Evolutionary conservation across 30 jellyfish, hydroid and myxozoan species (phyloP).

Genomic region (Sanderia malayensis): DNA sequence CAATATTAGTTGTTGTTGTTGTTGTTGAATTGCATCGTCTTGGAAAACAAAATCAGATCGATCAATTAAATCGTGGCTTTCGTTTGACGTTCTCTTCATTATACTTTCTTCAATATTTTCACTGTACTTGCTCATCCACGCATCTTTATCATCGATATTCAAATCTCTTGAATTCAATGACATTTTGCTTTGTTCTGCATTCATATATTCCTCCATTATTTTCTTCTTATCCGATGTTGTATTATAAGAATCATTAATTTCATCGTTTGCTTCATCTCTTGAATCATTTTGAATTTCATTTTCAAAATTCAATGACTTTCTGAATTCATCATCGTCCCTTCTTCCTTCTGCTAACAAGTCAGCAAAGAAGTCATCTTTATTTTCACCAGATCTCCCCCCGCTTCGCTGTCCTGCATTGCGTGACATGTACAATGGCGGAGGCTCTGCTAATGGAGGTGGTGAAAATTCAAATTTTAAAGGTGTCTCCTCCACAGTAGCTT

Average conservation of each 20-base stretch:
- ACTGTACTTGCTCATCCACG: neutral
- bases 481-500: constrained; percentile 24
- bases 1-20: neutral
- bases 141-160: neutral
- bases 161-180: neutral
- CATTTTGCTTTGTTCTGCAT: neutral
- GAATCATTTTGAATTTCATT: neutral
- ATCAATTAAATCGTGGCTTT: neutral
- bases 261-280: no score
- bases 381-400: neutral
- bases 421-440: constrained; percentile 47
- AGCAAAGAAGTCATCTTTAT: constrained; percentile 16
- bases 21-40: neutral
- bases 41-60: neutral
- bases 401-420: constrained; percentile 4
- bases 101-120: neutral
- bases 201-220: neutral
- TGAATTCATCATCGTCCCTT: constrained; percentile 20
- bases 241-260: neutral
- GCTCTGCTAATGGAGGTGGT: constrained; percentile 4
- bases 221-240: neutral
- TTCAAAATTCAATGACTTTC: neutral
- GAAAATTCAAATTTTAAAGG: neutral
- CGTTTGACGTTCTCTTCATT: neutral
- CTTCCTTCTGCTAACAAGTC: constrained; percentile 62